phyloP scores from a whole-genome alignment of 2,797 vertebrate species.

The Aeoliscus strigatus region DNA sequence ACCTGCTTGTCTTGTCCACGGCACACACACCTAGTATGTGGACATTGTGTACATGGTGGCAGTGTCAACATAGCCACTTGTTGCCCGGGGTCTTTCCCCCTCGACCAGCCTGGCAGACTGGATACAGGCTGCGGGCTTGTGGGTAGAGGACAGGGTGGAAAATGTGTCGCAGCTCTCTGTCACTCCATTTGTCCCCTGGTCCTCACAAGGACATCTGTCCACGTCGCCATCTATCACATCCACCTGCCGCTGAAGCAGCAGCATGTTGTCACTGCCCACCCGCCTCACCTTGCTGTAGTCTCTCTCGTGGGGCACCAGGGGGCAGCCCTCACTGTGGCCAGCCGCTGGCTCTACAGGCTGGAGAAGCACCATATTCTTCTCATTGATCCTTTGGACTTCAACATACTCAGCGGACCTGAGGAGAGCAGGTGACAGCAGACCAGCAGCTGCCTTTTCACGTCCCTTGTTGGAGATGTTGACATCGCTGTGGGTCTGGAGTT shows the following conservation, averaged over 20 bases:
- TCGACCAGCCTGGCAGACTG: slow-evolving; percentile 19
- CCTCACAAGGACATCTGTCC: slow-evolving; percentile 23
- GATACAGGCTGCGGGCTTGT: slow-evolving; percentile 53
- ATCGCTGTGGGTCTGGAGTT: slow-evolving; percentile 46
- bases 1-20: too few relatives aligned
- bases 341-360: slow-evolving; percentile 69
- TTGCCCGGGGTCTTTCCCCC: slow-evolving; percentile 43
- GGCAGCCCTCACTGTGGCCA: slow-evolving; percentile 10
- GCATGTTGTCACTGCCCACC: slow-evolving; percentile 69
- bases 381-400: slow-evolving; percentile 83
- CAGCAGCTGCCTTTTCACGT: slow-evolving; percentile 30
- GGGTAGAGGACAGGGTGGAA: slow-evolving; percentile 26
- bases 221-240: slow-evolving; percentile 17
- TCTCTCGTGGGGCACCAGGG: slow-evolving; percentile 24
- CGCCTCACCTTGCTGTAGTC: slow-evolving; percentile 86
- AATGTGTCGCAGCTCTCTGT: slow-evolving; percentile 22
- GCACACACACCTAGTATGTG: too few relatives aligned
- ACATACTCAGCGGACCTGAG: slow-evolving; percentile 81
- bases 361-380: slow-evolving; percentile 75
- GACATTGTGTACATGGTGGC: slow-evolving; percentile 67
- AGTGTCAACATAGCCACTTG: slow-evolving; percentile 85
- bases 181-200: slow-evolving; percentile 46
- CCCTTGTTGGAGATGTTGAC: slow-evolving; percentile 35
- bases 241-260: slow-evolving; percentile 78
- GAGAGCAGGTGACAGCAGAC: slow-evolving; percentile 29